These are phyloP conservation scores for Philereme vetulata DNA, from an alignment of 2,888 invertebrate species.

Conservation along the genomic window DNA sequence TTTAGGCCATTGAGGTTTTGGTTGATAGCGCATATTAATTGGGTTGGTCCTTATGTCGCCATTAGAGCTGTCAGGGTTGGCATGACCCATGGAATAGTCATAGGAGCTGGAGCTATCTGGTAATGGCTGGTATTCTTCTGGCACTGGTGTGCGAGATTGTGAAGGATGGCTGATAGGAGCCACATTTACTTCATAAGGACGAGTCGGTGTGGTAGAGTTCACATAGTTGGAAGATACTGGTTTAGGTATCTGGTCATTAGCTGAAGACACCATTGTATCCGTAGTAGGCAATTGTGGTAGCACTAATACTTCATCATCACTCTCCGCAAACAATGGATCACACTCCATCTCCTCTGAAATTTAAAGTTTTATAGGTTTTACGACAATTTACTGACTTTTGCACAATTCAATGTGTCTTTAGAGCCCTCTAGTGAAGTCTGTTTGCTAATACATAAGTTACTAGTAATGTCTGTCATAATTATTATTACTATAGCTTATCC, in stretches of 20 bases:
- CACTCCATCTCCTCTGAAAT: slow-evolving; percentile 86
- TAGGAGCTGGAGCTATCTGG: slow-evolving; percentile 75
- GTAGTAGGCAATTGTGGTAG: slow-evolving; percentile 52
- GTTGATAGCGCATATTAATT: slow-evolving; percentile 72
- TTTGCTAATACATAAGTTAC: too few species aligned
- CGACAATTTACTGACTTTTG: too few species aligned
- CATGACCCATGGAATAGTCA: slow-evolving; percentile 58
- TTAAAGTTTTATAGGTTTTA: slow-evolving; percentile 7
- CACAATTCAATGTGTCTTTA: too few species aligned
- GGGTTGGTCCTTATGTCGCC: slow-evolving; percentile 43
- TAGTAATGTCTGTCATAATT: too few species aligned
- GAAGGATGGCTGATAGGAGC: slow-evolving; percentile 59
- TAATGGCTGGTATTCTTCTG: slow-evolving; percentile 77
- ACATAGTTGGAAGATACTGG: slow-evolving; percentile 67
- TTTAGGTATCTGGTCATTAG: slow-evolving; percentile 52
- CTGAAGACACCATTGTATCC: slow-evolving; percentile 47
- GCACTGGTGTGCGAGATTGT: slow-evolving; percentile 71
- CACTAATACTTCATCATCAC: slow-evolving; percentile 85
- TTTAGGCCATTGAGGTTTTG: slow-evolving; percentile 62
- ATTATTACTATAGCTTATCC: too few species aligned
- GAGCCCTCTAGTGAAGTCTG: too few species aligned
- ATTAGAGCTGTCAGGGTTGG: slow-evolving; percentile 53
- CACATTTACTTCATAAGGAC: slow-evolving; percentile 61
- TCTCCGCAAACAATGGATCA: slow-evolving; percentile 86
- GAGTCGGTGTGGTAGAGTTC: slow-evolving; percentile 66